phyloP scores from a whole-genome alignment of 2,888 invertebrate genomes.

The Sesamia inferens region DNA sequence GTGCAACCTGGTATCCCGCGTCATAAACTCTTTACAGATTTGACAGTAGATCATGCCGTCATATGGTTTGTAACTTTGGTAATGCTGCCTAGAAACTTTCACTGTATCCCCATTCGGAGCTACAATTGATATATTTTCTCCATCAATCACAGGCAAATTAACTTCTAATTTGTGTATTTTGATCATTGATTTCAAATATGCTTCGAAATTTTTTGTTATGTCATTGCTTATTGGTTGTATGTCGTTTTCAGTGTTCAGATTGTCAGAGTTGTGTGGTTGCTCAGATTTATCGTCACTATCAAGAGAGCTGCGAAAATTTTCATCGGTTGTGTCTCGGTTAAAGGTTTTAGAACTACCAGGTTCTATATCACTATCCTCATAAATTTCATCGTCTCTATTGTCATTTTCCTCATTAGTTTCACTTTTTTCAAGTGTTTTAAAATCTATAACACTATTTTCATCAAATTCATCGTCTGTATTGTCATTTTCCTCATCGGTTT shows the following conservation, averaged over 20 bases:
- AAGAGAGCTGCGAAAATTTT: accelerated
- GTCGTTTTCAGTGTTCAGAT: background rate
- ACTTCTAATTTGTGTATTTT: constrained; percentile 13
- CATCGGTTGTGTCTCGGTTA: background rate
- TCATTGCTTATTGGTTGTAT: background rate
- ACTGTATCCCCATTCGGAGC: constrained; percentile 6
- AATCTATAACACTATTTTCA: background rate
- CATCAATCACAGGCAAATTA: background rate
- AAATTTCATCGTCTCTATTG: too few species aligned
- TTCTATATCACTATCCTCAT: background rate
- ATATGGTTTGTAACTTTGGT: constrained; percentile 26
- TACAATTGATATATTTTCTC: constrained; percentile 9
- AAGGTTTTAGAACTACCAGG: background rate
- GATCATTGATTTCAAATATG: constrained; percentile 28
- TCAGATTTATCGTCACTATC: background rate
- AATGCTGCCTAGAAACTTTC: constrained; percentile 11
- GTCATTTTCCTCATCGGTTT: background rate
- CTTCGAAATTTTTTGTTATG: background rate
- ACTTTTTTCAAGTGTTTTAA: too few species aligned
- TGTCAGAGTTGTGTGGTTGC: too few species aligned
- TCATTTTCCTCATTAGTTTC: too few species aligned
- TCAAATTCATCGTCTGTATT: background rate
- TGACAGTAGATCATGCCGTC: constrained; percentile 20
- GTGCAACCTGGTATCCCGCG: constrained; percentile 1
- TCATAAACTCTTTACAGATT: constrained; percentile 13